Base-by-base conservation (phyloP, 1,140 invertebrate species). In the Drosophila subobscura region DNA sequence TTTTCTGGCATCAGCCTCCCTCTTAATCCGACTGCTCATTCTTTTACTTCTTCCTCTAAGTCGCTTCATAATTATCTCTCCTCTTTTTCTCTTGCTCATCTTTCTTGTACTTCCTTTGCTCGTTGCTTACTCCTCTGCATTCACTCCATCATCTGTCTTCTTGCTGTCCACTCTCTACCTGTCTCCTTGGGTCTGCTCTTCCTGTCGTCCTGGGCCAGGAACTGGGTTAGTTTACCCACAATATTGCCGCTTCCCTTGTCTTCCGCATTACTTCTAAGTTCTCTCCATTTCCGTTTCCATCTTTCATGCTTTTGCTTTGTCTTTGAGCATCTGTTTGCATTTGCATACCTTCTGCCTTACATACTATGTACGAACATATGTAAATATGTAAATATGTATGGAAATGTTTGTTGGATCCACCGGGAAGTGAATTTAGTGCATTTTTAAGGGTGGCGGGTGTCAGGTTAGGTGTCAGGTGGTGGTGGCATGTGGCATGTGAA, bases 171-270 rank as follows among this genome's bases (percentile, higher is more conserved):
- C 29, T 37, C 20, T 40, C 46, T 50, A 16, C 27, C 45, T 52
- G 27, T 52, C 22, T 47, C 12, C 46, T 51, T 22, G 4, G 4
- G 4, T 14, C 25, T 33, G 29, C 29, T 33, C 16, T 29, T 8
- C 16, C 8, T 50, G 14, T 23, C 12, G 1, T 57, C 20, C 27
- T 37, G 29, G 23, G 40, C 51, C 41, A 46, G 63, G 59, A 67
- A 54, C 49, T 68, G 64, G 64, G 60, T 65, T 66, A 67, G 60
- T 67, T 67, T 54, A 37, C 64, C 41, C 23, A 45, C 12, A 60
- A 68, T 55, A 64, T 54, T 42, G 23, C 23, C 23, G 42, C 49
- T 67, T 22, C 49, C 51, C 6, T 67, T 66, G 47, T 66, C 33
- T 37, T 37, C 33, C 33, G 33, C 29, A 5, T 33, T 8, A 3